These are phyloP conservation scores for Molanna angustata DNA, from an alignment of 2,888 invertebrate genomes.

Conservation along the genomic window DNA sequence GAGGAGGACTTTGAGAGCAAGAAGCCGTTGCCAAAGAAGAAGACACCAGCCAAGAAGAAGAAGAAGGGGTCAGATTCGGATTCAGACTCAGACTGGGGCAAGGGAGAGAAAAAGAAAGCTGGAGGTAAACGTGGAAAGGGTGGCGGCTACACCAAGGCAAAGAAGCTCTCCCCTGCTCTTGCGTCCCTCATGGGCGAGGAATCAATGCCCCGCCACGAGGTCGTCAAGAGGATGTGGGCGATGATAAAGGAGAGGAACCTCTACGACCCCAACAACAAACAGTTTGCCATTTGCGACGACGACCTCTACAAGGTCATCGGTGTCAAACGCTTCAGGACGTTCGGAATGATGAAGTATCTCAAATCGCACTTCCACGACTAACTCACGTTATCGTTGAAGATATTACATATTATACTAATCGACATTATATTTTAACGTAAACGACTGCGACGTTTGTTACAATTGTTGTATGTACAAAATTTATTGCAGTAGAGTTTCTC, in stretches of 20 bases:
- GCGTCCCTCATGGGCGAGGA: slow-evolving; percentile 82
- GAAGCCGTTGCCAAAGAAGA: slow-evolving; percentile 54
- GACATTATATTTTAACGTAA: no score
- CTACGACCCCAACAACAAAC: slow-evolving; percentile 92
- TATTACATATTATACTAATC: no score
- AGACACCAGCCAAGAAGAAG: slow-evolving; percentile 51
- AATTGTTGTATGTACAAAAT: no score
- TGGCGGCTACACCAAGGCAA: slow-evolving; percentile 80
- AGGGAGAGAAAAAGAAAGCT: slow-evolving; percentile 54
- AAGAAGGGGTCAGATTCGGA: slow-evolving; percentile 61
- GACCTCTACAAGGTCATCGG: slow-evolving; percentile 87
- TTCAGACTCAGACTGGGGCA: slow-evolving; percentile 67
- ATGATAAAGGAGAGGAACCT: slow-evolving; percentile 86
- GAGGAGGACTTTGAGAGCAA: slow-evolving; percentile 53
- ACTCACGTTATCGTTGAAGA: no score
- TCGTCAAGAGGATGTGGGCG: slow-evolving; percentile 87
- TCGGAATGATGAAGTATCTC: slow-evolving; percentile 96
- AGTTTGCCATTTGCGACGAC: slow-evolving; percentile 92
- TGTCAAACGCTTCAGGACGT: slow-evolving; percentile 88
- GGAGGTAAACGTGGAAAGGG: slow-evolving; percentile 54
- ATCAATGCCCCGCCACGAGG: slow-evolving; percentile 82
- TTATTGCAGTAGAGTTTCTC: no score
- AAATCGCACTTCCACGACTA: slow-evolving; percentile 82
- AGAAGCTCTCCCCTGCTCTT: slow-evolving; percentile 80
- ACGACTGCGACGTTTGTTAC: no score